Percentiles rank a stretch among this genome's conserved stretches.
Evolutionary conservation across 2,113 vertebrate genomes (phyloP).

Genomic region (Varanus salvator): DNA sequence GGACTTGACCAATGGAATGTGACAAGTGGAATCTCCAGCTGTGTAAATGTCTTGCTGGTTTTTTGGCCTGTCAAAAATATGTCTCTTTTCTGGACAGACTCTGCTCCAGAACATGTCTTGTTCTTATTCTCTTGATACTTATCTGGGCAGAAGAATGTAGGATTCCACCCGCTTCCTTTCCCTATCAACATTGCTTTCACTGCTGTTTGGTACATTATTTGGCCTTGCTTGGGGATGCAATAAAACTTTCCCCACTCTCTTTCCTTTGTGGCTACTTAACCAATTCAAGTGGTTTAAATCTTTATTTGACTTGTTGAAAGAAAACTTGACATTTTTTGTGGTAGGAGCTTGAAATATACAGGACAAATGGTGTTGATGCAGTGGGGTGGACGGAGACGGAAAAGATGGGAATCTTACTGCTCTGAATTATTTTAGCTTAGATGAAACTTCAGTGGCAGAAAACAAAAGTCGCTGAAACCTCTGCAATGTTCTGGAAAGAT

Average conservation of each 20-base stretch:
- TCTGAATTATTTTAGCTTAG: background rate
- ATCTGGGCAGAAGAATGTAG: constrained; percentile 10
- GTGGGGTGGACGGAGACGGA: background rate
- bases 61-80: constrained; percentile 40
- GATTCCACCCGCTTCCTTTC: background rate
- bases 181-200: background rate
- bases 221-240: constrained; percentile 32
- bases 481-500: constrained; percentile 1
- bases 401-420: background rate
- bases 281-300: constrained; percentile 20
- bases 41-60: constrained; percentile 56
- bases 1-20: background rate
- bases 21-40: constrained; percentile 48
- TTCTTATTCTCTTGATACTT: constrained; percentile 1
- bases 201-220: background rate
- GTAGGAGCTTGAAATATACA: background rate
- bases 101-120: constrained; percentile 43
- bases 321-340: background rate
- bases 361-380: background rate
- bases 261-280: background rate
- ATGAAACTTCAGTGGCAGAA: background rate
- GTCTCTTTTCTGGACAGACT: background rate
- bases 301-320: background rate
- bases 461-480: background rate
- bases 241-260: background rate